Evolutionary conservation across 1,140 invertebrate genomes (phyloP).

Genomic region (Drosophila orosa): DNA sequence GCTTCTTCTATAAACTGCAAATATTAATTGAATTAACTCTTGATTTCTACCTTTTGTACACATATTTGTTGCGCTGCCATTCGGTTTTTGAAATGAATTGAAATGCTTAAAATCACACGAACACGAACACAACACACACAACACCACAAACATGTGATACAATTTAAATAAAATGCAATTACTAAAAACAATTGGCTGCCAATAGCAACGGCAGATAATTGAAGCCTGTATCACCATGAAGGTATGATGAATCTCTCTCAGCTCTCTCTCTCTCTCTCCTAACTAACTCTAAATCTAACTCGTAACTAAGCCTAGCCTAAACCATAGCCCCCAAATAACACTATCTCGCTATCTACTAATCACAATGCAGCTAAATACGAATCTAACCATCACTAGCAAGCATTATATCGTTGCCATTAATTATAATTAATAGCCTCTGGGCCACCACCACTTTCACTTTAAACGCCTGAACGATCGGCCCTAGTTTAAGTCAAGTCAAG

Average conservation of each 20-base stretch:
- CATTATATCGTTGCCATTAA: conserved; percentile 42
- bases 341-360: conserved; percentile 43
- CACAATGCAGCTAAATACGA: conserved; percentile 37
- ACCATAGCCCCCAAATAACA: conserved; percentile 32
- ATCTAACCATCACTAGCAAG: conserved; percentile 44
- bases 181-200: conserved; percentile 77
- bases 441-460: conserved; percentile 44
- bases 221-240: conserved; percentile 95
- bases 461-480: conserved; percentile 38
- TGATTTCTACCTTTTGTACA: conserved; percentile 61
- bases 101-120: conserved; percentile 46
- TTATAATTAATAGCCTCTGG: conserved; percentile 30
- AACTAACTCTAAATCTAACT: conserved; percentile 48
- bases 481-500: conserved; percentile 15
- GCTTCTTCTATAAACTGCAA: conserved; percentile 39
- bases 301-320: conserved; percentile 40
- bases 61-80: conserved; percentile 72
- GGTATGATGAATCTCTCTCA: conserved; percentile 87
- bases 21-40: conserved; percentile 66
- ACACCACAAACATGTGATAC: conserved; percentile 46
- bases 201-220: conserved; percentile 92
- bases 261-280: conserved; percentile 51
- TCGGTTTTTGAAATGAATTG: conserved; percentile 46
- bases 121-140: conserved; percentile 36
- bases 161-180: conserved; percentile 49